These are phyloP conservation scores for Kobus ellipsiprymnus DNA, from an alignment of 2,113 vertebrate genomes.

Conservation along the genomic window DNA sequence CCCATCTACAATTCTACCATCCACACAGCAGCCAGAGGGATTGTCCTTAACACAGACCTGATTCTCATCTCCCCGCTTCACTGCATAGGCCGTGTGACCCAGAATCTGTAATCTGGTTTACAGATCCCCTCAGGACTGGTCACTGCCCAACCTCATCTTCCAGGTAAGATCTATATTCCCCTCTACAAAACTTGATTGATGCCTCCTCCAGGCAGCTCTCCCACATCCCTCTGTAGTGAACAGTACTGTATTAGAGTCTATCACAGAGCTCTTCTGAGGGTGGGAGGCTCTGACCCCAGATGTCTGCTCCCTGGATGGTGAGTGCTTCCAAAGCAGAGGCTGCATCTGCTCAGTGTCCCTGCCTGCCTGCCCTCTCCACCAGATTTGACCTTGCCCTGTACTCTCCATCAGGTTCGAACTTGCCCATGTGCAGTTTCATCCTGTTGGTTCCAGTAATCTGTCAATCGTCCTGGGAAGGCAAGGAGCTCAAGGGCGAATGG, in stretches of 20 bases:
- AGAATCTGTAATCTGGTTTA: background rate
- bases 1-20: background rate
- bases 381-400: background rate
- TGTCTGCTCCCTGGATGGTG: background rate
- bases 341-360: background rate
- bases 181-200: background rate
- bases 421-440: background rate
- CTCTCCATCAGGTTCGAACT: background rate
- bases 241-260: background rate
- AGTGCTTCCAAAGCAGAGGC: background rate
- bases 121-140: background rate
- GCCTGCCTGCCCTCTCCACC: background rate
- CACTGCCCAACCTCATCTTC: background rate
- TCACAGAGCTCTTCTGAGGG: background rate
- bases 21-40: background rate
- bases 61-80: background rate
- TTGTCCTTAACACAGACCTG: background rate
- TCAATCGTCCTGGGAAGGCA: background rate
- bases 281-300: background rate
- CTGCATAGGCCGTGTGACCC: background rate
- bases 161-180: background rate
- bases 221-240: background rate
- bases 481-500: rapidly evolving
- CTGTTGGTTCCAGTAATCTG: background rate
- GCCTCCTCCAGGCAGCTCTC: background rate